A percentile compares a stretch with the other conserved stretches of the same genome.
These are phyloP conservation scores for Lymantria monacha DNA, from an alignment of 2,888 invertebrate genomes.

Conservation along the genomic window DNA sequence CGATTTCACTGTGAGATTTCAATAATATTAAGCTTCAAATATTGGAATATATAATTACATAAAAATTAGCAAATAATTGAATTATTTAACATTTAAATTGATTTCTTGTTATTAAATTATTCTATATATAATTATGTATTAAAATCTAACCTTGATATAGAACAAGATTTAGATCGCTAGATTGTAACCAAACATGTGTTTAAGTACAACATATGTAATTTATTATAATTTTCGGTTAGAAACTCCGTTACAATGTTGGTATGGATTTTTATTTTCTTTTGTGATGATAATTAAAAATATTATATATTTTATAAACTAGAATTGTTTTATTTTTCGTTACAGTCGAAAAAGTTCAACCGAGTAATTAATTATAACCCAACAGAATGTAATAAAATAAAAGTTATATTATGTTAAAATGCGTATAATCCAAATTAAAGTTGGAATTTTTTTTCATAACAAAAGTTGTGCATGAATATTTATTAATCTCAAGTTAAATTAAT, in stretches of 20 bases:
- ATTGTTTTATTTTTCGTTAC: conserved; percentile 3
- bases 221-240: background rate
- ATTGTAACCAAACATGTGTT: too few relatives aligned
- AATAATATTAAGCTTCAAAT: background rate
- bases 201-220: background rate
- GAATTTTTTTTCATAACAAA: conserved; percentile 15
- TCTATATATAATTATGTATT: too few relatives aligned
- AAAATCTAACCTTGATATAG: too few relatives aligned
- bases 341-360: background rate
- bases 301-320: background rate
- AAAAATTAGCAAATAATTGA: too few relatives aligned
- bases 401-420: background rate
- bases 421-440: conserved; percentile 12
- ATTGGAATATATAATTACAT: background rate
- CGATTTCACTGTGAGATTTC: background rate
- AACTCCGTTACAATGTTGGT: background rate
- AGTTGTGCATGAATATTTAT: conserved; percentile 22
- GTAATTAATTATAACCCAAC: background rate
- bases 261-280: background rate
- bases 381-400: background rate
- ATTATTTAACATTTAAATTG: too few relatives aligned
- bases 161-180: too few relatives aligned
- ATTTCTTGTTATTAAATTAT: too few relatives aligned
- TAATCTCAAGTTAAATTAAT: background rate
- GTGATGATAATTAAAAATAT: background rate